phyloP scores from a whole-genome alignment of 2,888 invertebrate species.

The Palloptera scutellata region DNA sequence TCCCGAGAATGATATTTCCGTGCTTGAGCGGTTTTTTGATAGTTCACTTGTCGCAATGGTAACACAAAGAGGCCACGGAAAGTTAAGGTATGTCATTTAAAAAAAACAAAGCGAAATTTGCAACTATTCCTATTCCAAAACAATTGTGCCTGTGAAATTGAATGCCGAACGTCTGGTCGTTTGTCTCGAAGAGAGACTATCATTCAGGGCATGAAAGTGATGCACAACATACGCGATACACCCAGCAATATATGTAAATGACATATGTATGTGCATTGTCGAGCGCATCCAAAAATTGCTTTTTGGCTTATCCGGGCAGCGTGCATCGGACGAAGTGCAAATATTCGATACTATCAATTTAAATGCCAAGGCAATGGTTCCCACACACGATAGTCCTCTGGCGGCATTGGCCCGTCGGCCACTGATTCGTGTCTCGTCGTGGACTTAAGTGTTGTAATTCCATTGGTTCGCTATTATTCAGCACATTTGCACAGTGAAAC shows the following conservation, averaged over 20 bases:
- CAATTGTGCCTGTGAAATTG: constrained; percentile 93
- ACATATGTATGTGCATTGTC: constrained; percentile 93
- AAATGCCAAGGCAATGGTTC: constrained; percentile 96
- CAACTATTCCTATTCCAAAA: constrained; percentile 94
- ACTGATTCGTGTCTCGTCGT: constrained; percentile 89
- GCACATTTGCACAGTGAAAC: constrained; percentile 94
- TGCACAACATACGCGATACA: constrained; percentile 98
- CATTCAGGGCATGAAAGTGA: constrained; percentile 96
- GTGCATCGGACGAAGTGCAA: constrained; percentile 84
- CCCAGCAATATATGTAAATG: constrained; percentile 94
- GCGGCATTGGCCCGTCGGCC: constrained; percentile 91
- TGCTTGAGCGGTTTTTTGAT: constrained; percentile 95
- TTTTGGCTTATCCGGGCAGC: constrained; percentile 96
- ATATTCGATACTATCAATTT: constrained; percentile 67
- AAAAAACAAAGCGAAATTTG: constrained; percentile 98
- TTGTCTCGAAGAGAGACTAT: constrained; percentile 97
- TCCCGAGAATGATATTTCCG: constrained; percentile 84
- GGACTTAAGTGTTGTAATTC: constrained; percentile 96
- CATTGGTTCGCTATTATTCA: constrained; percentile 94
- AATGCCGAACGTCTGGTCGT: constrained; percentile 95
- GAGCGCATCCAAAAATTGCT: constrained; percentile 88
- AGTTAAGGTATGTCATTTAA: constrained; percentile 90
- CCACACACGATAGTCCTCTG: constrained; percentile 95
- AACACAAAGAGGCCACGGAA: constrained; percentile 88
- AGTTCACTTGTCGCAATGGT: constrained; percentile 97